phyloP scores from a whole-genome alignment of 1,140 invertebrate species.

The Aplysia californica region DNA sequence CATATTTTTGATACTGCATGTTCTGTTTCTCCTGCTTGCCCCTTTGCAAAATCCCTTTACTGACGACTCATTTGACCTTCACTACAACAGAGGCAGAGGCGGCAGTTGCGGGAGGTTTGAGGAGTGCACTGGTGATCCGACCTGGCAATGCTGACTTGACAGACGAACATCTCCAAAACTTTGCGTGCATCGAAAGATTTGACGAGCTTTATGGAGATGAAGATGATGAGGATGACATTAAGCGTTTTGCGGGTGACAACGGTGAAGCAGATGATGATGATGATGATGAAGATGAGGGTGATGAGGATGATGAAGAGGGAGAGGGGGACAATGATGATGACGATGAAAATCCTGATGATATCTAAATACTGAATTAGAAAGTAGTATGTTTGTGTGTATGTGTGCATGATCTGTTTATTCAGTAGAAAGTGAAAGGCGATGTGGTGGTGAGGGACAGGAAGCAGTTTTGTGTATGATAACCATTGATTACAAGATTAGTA shows the following conservation, averaged over 20 bases:
- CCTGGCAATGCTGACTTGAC: constrained; percentile 80
- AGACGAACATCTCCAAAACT: constrained; percentile 73
- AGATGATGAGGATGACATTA: constrained; percentile 51
- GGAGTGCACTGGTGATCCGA: constrained; percentile 77
- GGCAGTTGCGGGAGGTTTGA: constrained; percentile 79
- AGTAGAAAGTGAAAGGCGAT: neutral
- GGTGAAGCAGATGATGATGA: constrained; percentile 45
- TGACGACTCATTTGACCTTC: too few species aligned
- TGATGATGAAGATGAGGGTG: constrained; percentile 43
- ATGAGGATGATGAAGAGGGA: constrained; percentile 39
- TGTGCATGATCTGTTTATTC: neutral
- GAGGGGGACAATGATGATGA: constrained; percentile 36
- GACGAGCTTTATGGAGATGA: constrained; percentile 62
- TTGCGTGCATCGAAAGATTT: constrained; percentile 73
- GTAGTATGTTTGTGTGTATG: neutral
- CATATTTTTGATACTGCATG: too few species aligned
- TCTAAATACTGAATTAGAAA: too few species aligned
- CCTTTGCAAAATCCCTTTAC: too few species aligned
- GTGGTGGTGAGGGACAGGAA: too few species aligned
- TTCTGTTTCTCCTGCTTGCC: too few species aligned
- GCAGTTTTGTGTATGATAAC: too few species aligned
- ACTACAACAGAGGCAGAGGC: constrained; percentile 87
- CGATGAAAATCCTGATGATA: too few species aligned
- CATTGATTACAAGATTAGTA: too few species aligned
- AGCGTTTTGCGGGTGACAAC: constrained; percentile 46